Conservation (phyloP, 2,888 invertebrate genomes). For the Caenorhabditis wallacei region DNA sequence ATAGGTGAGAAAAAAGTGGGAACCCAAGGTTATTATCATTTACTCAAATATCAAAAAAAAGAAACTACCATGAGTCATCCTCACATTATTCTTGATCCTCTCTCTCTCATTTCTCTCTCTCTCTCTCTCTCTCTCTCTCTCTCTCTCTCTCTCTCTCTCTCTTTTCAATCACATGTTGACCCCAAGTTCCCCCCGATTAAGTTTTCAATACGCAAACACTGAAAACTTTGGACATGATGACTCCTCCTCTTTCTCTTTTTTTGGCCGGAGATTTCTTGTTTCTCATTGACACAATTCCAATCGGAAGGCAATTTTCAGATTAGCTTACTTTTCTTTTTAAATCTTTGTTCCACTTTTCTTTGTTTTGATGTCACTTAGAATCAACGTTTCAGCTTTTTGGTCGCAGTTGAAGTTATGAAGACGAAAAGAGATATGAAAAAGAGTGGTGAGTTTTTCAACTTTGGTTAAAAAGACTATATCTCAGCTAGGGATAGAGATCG, state of each 20-base stretch:
- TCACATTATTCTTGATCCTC: not conserved
- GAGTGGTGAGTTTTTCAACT: constrained; percentile 39
- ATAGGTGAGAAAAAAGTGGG: too few relatives aligned
- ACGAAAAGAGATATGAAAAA: constrained; percentile 25
- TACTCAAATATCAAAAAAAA: not conserved
- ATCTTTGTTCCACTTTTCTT: not conserved
- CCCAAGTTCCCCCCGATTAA: constrained; percentile 26
- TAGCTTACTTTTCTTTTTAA: constrained; percentile 4
- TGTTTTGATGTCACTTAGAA: not conserved
- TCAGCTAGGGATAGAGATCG: too few relatives aligned
- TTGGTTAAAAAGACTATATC: not conserved
- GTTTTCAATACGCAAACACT: constrained; percentile 26
- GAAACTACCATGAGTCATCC: not conserved
- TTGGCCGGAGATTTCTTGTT: not conserved
- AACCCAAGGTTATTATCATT: not conserved
- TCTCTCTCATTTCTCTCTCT: not conserved
- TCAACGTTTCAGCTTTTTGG: not conserved
- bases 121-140: constrained; percentile 11
- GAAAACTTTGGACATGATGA: not conserved
- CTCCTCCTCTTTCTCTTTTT: not conserved
- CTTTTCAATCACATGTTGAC: constrained; percentile 34
- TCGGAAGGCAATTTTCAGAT: constrained; percentile 28
- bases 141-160: not conserved
- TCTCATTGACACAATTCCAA: constrained; percentile 18
- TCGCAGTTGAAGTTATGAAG: constrained; percentile 20